A percentile compares a stretch with the other conserved stretches of the same genome.
Conservation (phyloP, 2,888 invertebrate genomes). For the Adelphocoris suturalis region DNA sequence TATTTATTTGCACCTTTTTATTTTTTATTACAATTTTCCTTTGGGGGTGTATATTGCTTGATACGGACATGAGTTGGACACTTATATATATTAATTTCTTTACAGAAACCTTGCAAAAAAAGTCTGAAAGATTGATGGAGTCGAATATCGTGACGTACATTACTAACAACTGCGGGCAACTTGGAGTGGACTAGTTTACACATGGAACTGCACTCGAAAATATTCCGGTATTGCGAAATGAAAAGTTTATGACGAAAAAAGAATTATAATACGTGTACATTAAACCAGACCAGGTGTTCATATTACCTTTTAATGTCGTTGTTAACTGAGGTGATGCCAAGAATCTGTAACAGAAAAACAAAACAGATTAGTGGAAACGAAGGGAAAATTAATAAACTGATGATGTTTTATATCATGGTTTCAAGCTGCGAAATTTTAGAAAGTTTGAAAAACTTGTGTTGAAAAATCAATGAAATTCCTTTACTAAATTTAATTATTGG, state of each 20-base stretch:
- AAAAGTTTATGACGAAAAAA: not conserved
- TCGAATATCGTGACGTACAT: not conserved
- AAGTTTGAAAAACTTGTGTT: too few species aligned
- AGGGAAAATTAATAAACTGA: too few species aligned
- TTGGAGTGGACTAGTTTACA: not conserved
- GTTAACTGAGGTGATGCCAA: not conserved
- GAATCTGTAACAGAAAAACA: not conserved
- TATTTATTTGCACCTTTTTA: too few species aligned
- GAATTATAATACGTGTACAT: not conserved
- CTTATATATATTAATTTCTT: not conserved
- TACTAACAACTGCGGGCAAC: not conserved
- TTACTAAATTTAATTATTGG: too few species aligned
- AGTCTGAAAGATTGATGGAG: not conserved
- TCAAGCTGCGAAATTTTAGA: too few species aligned
- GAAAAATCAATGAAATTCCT: too few species aligned
- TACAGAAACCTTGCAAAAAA: not conserved
- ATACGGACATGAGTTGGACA: too few species aligned
- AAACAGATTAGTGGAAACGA: not conserved
- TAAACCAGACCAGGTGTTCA: too few species aligned
- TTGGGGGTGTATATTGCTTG: too few species aligned
- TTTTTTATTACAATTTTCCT: too few species aligned
- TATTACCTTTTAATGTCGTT: slow-evolving; percentile 1
- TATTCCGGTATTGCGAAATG: not conserved
- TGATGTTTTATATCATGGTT: too few species aligned
- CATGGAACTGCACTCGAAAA: not conserved